A percentile compares a stretch with the other conserved stretches of the same genome.
These are phyloP conservation scores for Sinocyclocheilus grahami DNA, from an alignment of 2,113 vertebrate species.

Conservation along the genomic window DNA sequence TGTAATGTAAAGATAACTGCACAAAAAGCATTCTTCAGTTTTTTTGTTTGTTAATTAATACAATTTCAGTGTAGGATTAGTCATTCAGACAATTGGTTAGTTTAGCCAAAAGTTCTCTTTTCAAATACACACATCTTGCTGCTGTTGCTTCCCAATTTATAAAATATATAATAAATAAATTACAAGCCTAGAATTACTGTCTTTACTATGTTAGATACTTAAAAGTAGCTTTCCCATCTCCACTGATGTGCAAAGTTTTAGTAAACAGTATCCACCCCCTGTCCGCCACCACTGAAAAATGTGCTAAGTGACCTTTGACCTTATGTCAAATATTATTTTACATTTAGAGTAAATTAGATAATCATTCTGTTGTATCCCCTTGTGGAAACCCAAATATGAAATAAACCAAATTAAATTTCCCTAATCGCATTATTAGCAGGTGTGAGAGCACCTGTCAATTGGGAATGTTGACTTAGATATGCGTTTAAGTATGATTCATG, in stretches of 20 bases:
- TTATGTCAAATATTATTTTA: slow-evolving; percentile 15
- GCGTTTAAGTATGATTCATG: slow-evolving; percentile 5
- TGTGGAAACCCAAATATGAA: background rate
- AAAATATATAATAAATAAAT: background rate
- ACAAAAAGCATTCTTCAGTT: background rate
- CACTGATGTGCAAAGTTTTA: background rate
- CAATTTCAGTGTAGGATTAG: background rate
- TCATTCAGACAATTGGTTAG: background rate
- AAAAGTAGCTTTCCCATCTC: background rate
- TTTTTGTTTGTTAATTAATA: background rate
- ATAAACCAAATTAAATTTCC: background rate
- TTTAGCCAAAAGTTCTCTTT: too few species aligned
- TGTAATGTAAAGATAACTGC: background rate
- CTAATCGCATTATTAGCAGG: slow-evolving; percentile 26
- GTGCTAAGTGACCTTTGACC: background rate
- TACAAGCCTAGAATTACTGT: background rate
- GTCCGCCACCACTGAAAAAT: background rate
- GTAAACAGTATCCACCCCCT: background rate
- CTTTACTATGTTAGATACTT: background rate
- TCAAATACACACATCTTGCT: too few species aligned
- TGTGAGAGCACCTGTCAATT: slow-evolving; percentile 36
- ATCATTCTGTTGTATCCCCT: background rate
- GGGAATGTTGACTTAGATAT: slow-evolving; percentile 36
- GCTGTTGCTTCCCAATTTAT: too few species aligned
- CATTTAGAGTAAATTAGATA: slow-evolving; percentile 5